Evolutionary conservation across 1,140 invertebrate species (phyloP), one percentile per base, ranked within the genome.

Genomic region (Drosophila murphyi): DNA sequence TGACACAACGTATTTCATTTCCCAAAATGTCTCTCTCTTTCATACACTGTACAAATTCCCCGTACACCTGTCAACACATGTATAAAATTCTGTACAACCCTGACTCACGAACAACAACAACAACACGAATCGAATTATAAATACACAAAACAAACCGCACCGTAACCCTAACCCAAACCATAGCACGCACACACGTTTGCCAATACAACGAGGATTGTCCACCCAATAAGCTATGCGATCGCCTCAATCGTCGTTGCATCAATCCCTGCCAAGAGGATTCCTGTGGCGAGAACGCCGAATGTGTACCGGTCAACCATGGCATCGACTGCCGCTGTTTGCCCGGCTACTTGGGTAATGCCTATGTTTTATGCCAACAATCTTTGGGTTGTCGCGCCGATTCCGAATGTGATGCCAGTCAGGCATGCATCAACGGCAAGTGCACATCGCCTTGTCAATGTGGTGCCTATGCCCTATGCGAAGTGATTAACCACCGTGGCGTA

Each of bases 181-280:
- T 59, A 76, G 93, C 94, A 82, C 93, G 94, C 64, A 93, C 94
- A 81, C 95, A 96, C 69, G 94, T 97, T 41, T 98, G 97, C 83
- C 96, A 97, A 88, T 97, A 97, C 90, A 97, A 97, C 78, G 96
- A 97, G 93, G 97, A 98, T 82, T 98, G 97, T 92, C 96, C 96
- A 64, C 95, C 96, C 1, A 94, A 96, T 72, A 95, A 97, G 77
- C 93, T 96, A 2, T 97, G 97, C 89, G 96, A 97, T 93, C 94
- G 96, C 59, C 93, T 97, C 8, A 97, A 97, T 80, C 94, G 96
- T 85, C 94, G 96, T 41, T 98, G 97, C 88, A 95, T 96, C 50
- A 97, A 96, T 93, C 97, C 97, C 31, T 98, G 97, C 83, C 93
- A 94, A 67, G 95, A 96, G 77, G 96, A 96, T 80, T 95, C 95